Evolutionary conservation across 1,140 invertebrate species (phyloP).

Genomic region (Leptinotarsa texana): DNA sequence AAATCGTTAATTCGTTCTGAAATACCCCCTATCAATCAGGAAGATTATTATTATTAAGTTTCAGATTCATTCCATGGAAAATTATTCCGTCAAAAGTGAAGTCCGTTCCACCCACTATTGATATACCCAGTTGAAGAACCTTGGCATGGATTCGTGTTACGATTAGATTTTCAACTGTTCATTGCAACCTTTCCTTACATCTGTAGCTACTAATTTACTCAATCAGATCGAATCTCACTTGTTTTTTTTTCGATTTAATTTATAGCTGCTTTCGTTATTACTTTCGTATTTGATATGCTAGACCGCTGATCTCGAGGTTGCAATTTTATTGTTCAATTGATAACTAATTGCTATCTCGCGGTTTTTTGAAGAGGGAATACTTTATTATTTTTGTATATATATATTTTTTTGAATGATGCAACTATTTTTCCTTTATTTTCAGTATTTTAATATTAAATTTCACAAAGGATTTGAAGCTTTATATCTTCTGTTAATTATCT

Average conservation of each 20-base stretch:
- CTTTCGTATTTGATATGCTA: not conserved
- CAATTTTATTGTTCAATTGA: not conserved
- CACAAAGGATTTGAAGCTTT: too few species aligned
- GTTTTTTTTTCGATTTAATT: slow-evolving; percentile 14
- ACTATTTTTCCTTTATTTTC: too few species aligned
- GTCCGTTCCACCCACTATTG: slow-evolving; percentile 10
- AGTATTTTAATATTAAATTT: too few species aligned
- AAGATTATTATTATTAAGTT: too few species aligned
- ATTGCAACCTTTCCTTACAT: slow-evolving; percentile 7
- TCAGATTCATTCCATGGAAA: not conserved
- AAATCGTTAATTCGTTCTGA: too few species aligned
- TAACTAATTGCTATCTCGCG: not conserved
- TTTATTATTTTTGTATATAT: too few species aligned
- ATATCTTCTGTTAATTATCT: too few species aligned
- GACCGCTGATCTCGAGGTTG: not conserved
- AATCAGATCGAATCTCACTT: not conserved
- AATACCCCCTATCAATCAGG: too few species aligned
- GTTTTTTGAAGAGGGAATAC: too few species aligned
- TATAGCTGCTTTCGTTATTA: not conserved
- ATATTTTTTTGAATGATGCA: too few species aligned
- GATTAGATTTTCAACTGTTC: slow-evolving; percentile 10
- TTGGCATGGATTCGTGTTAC: slow-evolving; percentile 16
- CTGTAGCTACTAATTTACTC: slow-evolving; percentile 13
- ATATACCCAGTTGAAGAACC: slow-evolving; percentile 11
- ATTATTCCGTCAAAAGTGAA: not conserved